A percentile compares a stretch with the other conserved stretches of the same genome.
Conservation (phyloP, 2,888 invertebrate species). For the Eilema griseolum region DNA sequence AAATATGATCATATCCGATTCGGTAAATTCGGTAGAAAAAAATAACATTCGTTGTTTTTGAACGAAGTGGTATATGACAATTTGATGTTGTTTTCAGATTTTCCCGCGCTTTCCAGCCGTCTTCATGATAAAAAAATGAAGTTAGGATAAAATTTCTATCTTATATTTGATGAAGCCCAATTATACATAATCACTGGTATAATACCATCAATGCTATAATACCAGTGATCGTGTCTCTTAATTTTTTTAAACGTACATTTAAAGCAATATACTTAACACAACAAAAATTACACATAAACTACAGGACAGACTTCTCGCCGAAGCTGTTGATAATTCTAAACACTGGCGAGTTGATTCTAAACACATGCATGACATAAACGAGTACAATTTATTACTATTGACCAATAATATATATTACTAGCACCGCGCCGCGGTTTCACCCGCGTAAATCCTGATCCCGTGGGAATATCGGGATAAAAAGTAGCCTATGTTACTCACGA, state of each 20-base stretch:
- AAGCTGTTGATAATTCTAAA: no score
- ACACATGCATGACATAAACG: no score
- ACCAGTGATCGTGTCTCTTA: no score
- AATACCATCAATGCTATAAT: no score
- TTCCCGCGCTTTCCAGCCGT: neutral
- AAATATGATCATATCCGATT: neutral
- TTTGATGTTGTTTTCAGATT: neutral
- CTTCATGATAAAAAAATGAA: neutral
- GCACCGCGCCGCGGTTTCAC: no score
- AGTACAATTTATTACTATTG: no score
- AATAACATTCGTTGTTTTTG: slow-evolving; percentile 13
- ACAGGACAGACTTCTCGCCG: no score
- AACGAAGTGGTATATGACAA: neutral
- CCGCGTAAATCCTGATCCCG: no score
- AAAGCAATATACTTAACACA: neutral
- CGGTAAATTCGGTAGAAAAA: neutral
- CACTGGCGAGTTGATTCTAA: no score
- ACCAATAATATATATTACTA: no score
- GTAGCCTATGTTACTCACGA: no score
- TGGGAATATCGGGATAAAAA: no score
- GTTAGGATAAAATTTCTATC: neutral
- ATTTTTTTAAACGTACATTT: neutral
- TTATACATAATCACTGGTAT: neutral
- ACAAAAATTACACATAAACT: neutral
- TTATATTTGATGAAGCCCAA: neutral